Evolutionary conservation across 2,113 vertebrate genomes (phyloP), one percentile per base, ranked within the genome.

Genomic region (Mugil cephalus): DNA sequence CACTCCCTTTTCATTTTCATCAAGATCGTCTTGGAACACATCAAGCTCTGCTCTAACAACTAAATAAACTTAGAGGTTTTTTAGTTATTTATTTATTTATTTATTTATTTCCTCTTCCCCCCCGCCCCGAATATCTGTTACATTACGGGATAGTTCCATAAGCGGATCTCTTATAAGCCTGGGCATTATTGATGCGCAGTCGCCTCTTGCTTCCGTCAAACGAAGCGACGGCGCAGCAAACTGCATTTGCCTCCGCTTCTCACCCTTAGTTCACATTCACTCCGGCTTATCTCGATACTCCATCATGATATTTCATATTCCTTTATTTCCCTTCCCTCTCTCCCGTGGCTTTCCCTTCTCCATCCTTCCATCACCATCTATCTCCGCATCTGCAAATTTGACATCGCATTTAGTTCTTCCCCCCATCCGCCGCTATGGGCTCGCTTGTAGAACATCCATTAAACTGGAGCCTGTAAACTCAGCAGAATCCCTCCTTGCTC

Each of bases 131-230:
- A 74, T 88, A 84, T 89, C 83, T 82, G 87, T 86, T 89, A 87
- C 84, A 62, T 90, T 87, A 86, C 84, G 58, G 82, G 83, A 87
- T 62, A 77, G 78, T 84, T 90, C 84, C 86, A 86, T 90, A 87
- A 87, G 83, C 47, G 66, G 64, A 63, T 84, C 78, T 86, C 74
- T 81, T 67, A 58, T 69, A 87, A 86, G 84, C 79, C 73, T 47
- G 13, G 74, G 77, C 60, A 59, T 61, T 92, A 91, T 91, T 91
- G 90, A 92, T 89, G 89, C 46, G 13, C 74, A 87, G 88, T 90
- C 82, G 35, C 59, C 58, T 80, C 79, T 68, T 63, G 62, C 83
- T 79, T 77, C 69, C 39, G 60, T 89, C 89, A 91, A 83, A 73
- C 75, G 39, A 69, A 83, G 48, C 69, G 83, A 88, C 88, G 77